Evolutionary conservation across 1,140 invertebrate genomes (phyloP).

Genomic region (Saccostrea glomerata): DNA sequence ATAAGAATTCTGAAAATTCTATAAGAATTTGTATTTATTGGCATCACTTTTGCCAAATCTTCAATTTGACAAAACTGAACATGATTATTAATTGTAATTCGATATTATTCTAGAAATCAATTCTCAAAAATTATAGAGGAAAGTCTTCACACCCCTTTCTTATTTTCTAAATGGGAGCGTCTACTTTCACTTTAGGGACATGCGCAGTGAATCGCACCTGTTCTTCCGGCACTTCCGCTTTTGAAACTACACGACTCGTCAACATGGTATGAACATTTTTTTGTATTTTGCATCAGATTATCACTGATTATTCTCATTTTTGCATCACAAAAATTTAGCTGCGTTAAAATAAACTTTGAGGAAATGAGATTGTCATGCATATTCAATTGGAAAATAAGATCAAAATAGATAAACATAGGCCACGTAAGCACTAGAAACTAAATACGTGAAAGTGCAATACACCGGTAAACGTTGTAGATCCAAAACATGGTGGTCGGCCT

Average conservation of each 20-base stretch:
- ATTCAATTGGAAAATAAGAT: neutral
- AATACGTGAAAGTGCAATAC: no score
- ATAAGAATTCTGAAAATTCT: no score
- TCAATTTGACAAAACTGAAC: no score
- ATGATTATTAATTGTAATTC: no score
- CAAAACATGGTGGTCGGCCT: no score
- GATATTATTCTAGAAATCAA: neutral
- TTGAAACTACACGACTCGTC: neutral
- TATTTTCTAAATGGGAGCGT: neutral
- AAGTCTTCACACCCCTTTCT: neutral
- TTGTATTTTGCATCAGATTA: neutral
- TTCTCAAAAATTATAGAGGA: neutral
- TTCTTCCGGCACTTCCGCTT: constrained; percentile 53
- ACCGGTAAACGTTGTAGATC: no score
- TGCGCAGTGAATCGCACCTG: constrained; percentile 56
- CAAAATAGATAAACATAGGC: neutral
- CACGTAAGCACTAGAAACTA: neutral
- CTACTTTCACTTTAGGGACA: constrained; percentile 62
- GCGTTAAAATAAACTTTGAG: neutral
- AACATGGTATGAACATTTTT: neutral
- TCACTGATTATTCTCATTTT: neutral
- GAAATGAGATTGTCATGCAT: neutral
- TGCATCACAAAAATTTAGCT: neutral
- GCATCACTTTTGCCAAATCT: no score
- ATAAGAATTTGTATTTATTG: no score